Base-by-base conservation (phyloP, 1,140 invertebrate species). In the Doryteuthis pealeii region DNA sequence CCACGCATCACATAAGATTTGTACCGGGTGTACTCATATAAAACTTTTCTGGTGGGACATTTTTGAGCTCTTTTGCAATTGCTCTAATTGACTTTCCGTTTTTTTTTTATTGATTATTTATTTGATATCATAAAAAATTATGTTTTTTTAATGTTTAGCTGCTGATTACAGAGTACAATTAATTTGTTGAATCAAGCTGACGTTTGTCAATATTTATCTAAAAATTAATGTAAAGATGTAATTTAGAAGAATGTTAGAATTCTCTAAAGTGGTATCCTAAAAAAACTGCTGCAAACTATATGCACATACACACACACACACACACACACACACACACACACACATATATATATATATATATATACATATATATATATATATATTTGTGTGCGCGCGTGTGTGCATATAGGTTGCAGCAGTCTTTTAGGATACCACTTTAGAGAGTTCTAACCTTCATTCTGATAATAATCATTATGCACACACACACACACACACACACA, bases 321-420 rank as follows among this genome's bases (percentile, higher is more conserved):
- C 18, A 62, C 2, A 62, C 1, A 62, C 1, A 62, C 18, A 58
- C 15, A 58, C 15, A 58, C 15, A 58, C 15, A 58, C 15, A 58
- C 15, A 58, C 26, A 58, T 58, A 58, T 58, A 58, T 58, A 58
- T 58, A 58, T 58, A 58, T 58, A 58, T 58, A 58, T 58, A 58
- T 58, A 58, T 58, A 58, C 26, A 58, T 58, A 58, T 58, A 58
- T 58, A 58, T 58, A 26, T 58, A 58, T 58, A 58, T 58, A 26
- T 62, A 6, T 62, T 6, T 62, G 1, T 22, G 18, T 62, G 18
- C 18, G 18, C 18, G 5, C 1, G 0, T 62, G 18, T 62, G 5
- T 62, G 18, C 18, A 62, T 62, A 62, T 62, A 22, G 12, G 45
- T 49, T 49, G n/a, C n/a, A n/a, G n/a, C n/a, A n/a, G n/a, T n/a